These are phyloP conservation scores for Eurystomus glaucurus DNA, from an alignment of 2,797 vertebrate genomes.

Conservation along the genomic window DNA sequence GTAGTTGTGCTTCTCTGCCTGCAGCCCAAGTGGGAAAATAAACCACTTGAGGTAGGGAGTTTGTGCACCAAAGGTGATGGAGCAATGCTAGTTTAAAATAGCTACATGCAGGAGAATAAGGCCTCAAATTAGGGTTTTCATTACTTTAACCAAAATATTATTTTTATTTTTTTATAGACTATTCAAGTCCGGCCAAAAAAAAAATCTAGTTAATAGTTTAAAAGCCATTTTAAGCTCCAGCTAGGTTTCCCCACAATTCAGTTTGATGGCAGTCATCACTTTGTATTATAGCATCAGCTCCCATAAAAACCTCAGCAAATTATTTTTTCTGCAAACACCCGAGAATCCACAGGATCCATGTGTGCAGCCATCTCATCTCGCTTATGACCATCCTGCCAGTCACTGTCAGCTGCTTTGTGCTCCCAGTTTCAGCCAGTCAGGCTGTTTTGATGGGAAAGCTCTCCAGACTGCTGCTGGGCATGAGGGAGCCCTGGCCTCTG, in stretches of 20 bases:
- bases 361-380: background rate
- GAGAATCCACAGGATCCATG: background rate
- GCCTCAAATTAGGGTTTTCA: background rate
- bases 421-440: rapidly evolving
- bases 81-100: background rate
- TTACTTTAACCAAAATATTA: background rate
- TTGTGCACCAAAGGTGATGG: background rate
- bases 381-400: rapidly evolving
- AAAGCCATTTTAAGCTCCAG: background rate
- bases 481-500: rapidly evolving
- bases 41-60: background rate
- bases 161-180: background rate
- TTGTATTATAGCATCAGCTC: background rate
- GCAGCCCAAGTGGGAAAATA: background rate
- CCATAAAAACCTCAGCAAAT: background rate
- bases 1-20: background rate
- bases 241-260: background rate
- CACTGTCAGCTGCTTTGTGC: background rate
- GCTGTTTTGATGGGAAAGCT: background rate
- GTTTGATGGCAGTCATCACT: background rate
- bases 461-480: rapidly evolving
- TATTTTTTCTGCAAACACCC: background rate
- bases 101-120: background rate
- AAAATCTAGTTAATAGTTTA: background rate
- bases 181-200: background rate